Evolutionary conservation across 2,888 invertebrate species (phyloP).

Genomic region (Lithophane socia): DNA sequence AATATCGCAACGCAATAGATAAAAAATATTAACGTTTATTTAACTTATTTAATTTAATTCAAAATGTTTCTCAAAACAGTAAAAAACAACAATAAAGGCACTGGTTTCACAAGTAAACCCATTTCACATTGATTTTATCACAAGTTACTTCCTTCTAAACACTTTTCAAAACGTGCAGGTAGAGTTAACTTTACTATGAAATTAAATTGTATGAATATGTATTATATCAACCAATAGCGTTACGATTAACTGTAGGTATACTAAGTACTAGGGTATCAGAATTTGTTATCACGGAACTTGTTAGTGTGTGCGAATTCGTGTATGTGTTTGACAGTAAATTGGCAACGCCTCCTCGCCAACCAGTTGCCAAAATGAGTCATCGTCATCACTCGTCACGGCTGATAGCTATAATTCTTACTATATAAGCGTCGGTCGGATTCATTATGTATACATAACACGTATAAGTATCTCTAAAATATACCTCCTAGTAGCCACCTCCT

Average conservation of each 20-base stretch:
- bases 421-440: constrained; percentile 44
- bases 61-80: constrained; percentile 3
- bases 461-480: constrained; percentile 22
- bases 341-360: constrained; percentile 84
- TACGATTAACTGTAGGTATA: constrained; percentile 66
- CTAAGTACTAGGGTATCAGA: constrained; percentile 79
- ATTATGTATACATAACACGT: constrained; percentile 57
- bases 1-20: constrained; percentile 83
- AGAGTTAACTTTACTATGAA: constrained; percentile 7
- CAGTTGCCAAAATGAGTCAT: constrained; percentile 87
- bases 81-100: constrained; percentile 5
- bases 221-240: constrained; percentile 45
- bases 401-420: constrained; percentile 52
- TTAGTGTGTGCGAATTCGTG: constrained; percentile 75
- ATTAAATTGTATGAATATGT: constrained; percentile 14
- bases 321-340: constrained; percentile 76
- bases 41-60: constrained; percentile 41
- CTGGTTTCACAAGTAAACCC: background rate
- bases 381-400: constrained; percentile 67
- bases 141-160: constrained; percentile 7
- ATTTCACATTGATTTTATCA: constrained; percentile 13
- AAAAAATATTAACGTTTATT: constrained; percentile 61
- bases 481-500: constrained; percentile 62
- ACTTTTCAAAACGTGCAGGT: background rate
- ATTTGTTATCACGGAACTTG: constrained; percentile 65